phyloP scores from a whole-genome alignment of 2,797 vertebrate species.

The Phrynocephalus forsythii region DNA sequence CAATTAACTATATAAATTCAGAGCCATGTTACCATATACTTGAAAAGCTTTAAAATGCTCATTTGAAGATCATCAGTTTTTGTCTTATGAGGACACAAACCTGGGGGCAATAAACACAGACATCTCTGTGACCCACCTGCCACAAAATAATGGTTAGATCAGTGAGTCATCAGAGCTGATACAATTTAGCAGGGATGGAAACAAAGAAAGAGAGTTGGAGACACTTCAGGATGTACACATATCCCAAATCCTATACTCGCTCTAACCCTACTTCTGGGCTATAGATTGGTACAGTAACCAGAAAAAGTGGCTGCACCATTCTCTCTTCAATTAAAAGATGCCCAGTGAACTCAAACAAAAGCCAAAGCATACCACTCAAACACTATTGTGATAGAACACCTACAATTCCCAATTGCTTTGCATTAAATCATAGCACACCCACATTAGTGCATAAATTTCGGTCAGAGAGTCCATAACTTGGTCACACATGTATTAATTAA shows the following conservation, averaged over 20 bases:
- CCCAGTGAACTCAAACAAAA: neutral
- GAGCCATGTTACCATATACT: neutral
- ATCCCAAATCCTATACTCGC: neutral
- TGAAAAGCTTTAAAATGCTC: neutral
- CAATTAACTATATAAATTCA: neutral
- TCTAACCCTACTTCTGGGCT: neutral
- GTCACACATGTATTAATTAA: too few species aligned
- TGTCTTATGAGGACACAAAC: neutral
- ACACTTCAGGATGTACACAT: neutral
- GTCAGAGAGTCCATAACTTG: neutral
- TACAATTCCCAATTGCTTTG: slow-evolving; percentile 5
- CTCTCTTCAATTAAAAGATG: neutral
- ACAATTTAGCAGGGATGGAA: neutral
- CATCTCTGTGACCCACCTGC: neutral
- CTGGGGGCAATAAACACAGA: neutral
- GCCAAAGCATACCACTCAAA: neutral
- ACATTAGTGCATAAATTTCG: neutral
- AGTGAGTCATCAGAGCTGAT: neutral
- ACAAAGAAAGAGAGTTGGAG: neutral
- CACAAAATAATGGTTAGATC: neutral
- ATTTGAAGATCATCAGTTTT: neutral
- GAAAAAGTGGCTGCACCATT: neutral
- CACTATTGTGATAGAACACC: neutral
- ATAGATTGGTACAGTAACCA: neutral
- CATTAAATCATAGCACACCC: neutral